These are phyloP conservation scores for Tetragnatha versicolor DNA, from an alignment of 1,140 invertebrate species.

Conservation along the genomic window DNA sequence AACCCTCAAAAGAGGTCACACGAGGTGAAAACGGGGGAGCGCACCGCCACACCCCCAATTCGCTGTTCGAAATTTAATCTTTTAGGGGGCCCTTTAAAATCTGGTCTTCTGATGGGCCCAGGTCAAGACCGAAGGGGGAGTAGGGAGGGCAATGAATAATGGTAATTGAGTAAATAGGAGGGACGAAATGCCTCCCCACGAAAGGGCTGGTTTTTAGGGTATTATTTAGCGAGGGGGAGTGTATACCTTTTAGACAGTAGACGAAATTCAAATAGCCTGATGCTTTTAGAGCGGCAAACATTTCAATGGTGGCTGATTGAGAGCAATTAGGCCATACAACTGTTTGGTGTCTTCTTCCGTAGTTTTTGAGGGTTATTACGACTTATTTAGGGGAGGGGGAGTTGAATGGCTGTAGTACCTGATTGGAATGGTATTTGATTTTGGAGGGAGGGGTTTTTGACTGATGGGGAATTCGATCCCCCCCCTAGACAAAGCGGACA, in stretches of 20 bases:
- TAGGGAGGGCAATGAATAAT: conserved; percentile 30
- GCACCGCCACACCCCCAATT: no score
- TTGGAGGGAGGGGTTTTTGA: no score
- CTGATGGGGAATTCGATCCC: no score
- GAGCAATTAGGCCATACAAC: conserved; percentile 5
- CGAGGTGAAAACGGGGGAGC: neutral
- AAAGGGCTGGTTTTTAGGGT: neutral
- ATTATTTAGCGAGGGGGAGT: neutral
- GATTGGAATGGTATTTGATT: neutral
- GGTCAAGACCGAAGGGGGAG: neutral
- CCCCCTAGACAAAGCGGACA: no score
- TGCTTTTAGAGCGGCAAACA: conserved; percentile 16
- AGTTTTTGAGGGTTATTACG: neutral
- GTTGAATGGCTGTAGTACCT: neutral
- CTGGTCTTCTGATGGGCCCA: neutral
- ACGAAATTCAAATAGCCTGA: neutral
- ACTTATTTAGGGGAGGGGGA: no score
- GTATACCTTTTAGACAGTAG: neutral
- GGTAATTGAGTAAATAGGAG: conserved; percentile 40
- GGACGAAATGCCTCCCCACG: neutral
- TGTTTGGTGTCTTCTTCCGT: neutral
- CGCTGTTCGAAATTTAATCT: conserved; percentile 52
- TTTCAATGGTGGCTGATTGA: conserved; percentile 18
- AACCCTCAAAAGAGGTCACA: conserved; percentile 42
- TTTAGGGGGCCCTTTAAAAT: conserved; percentile 53